Percentiles rank a stretch among this genome's conserved stretches.
Evolutionary conservation across 2,797 vertebrate genomes (phyloP).

Genomic region (Lagodon rhomboides): DNA sequence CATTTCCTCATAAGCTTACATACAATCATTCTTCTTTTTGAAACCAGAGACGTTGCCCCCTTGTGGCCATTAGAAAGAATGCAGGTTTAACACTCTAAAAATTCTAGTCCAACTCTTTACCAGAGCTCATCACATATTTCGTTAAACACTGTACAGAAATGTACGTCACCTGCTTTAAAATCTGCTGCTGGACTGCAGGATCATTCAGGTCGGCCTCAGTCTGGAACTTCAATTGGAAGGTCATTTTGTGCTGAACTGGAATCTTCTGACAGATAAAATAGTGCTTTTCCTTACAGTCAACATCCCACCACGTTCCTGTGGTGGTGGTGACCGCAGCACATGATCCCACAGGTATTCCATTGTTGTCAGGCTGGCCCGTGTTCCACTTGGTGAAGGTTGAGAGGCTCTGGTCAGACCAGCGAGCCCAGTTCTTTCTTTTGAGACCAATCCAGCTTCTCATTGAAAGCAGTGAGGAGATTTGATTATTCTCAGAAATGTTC

Average conservation of each 20-base stretch:
- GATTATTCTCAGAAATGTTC: neutral
- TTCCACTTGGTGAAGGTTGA: conserved; percentile 59
- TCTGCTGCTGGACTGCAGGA: conserved; percentile 31
- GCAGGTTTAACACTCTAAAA: neutral
- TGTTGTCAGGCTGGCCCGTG: accelerated
- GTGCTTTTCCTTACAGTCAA: neutral
- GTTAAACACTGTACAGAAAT: neutral
- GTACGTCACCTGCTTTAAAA: conserved; percentile 58
- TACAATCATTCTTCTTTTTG: too few species aligned
- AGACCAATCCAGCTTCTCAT: conserved; percentile 63
- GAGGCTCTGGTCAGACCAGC: conserved; percentile 64
- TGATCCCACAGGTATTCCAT: accelerated
- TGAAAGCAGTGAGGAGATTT: neutral
- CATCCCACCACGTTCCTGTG: conserved; percentile 11
- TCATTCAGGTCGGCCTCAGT: conserved; percentile 54
- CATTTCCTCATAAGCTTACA: too few species aligned
- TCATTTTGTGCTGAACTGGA: neutral
- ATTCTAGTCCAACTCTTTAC: too few species aligned
- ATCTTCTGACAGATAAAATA: conserved; percentile 48
- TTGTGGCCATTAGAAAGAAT: too few species aligned
- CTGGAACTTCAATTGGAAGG: conserved; percentile 38
- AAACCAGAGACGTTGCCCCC: too few species aligned
- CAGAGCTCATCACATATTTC: neutral
- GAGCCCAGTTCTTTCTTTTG: conserved; percentile 30
- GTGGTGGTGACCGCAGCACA: conserved; percentile 8